Base-by-base conservation (phyloP, 2,797 vertebrate species). In the Acipenser transmontanus region DNA sequence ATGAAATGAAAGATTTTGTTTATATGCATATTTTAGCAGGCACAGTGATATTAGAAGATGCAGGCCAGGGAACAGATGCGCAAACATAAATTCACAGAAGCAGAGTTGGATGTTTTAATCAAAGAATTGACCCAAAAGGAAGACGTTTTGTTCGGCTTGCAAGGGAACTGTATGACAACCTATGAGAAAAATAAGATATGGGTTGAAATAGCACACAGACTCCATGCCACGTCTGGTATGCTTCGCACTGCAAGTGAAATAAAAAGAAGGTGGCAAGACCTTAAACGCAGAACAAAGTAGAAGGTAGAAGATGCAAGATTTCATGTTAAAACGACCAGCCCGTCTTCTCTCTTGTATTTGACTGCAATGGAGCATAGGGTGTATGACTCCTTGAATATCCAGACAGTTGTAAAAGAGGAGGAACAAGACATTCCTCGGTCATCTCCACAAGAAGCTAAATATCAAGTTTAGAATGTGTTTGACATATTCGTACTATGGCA, bases 191-290 rank as follows among this genome's bases (percentile, higher is more conserved):
- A 61, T 61, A 61, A 61, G 47, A 8, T 61, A 20, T 61, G 60
- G 60, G 60, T 61, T 12, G 60, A 61, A n/a, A 61, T 61, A 20
- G 60, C 60, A 8, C 60, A 61, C 60, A 61, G 60, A 12, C 47
- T 61, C 5, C 34, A 61, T 12, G 60, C 60, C 7, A 12, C 17
- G 7, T 61, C 60, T 61, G 60, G 60, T 9, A 61, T 61, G 60
- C 60, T 34, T 9, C 60, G 60, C 17, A 61, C 60, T 7, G 17
- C 7, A 8, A 61, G 60, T 34, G 60, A 61, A 17, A 61, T 61
- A 61, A 61, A 61, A 47, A 61, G 60, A 12, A 61, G 60, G 60
- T 61, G 60, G 60, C 60, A 61, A 61, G 60, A 61, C 60, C 11
- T 61, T 9, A 61, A 61, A 34, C 60, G 60, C 7, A 61, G 60